Conservation (phyloP, 2,113 vertebrate genomes). For the Synodontis membranacea region DNA sequence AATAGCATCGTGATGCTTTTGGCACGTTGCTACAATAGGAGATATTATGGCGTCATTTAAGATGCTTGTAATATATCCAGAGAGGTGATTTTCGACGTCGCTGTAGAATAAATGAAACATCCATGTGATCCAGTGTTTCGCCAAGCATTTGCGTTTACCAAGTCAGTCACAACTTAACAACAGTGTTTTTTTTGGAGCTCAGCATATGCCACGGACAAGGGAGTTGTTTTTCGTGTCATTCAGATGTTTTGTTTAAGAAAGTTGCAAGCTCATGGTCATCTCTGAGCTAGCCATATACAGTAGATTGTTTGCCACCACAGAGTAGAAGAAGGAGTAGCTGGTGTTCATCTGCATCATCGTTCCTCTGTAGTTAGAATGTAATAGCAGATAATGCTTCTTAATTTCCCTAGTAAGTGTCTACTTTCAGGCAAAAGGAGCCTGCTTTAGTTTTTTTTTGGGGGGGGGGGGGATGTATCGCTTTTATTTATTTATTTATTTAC, state of each 20-base stretch:
- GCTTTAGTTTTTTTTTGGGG: not conserved
- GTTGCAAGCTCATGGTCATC: not conserved
- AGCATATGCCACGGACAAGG: not conserved
- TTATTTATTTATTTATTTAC: not conserved
- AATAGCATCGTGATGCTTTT: conserved; percentile 5
- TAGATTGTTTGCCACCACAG: not conserved
- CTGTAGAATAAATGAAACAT: conserved; percentile 23
- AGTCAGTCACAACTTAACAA: not conserved
- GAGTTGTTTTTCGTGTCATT: not conserved
- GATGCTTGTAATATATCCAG: not conserved
- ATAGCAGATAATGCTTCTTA: not conserved
- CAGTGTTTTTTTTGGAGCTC: not conserved
- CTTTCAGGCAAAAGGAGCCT: not conserved
- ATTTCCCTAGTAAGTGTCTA: not conserved
- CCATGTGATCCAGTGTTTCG: not conserved
- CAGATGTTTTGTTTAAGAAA: not conserved
- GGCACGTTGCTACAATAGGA: not conserved
- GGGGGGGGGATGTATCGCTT: not conserved
- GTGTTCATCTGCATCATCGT: not conserved
- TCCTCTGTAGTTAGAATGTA: not conserved
- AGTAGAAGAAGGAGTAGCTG: not conserved
- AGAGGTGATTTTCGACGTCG: conserved; percentile 8
- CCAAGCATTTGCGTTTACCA: not conserved
- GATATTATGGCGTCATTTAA: conserved; percentile 8
- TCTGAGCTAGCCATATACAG: no score